phyloP scores from a whole-genome alignment of 2,113 vertebrate genomes.

The Phodopus roborovskii region DNA sequence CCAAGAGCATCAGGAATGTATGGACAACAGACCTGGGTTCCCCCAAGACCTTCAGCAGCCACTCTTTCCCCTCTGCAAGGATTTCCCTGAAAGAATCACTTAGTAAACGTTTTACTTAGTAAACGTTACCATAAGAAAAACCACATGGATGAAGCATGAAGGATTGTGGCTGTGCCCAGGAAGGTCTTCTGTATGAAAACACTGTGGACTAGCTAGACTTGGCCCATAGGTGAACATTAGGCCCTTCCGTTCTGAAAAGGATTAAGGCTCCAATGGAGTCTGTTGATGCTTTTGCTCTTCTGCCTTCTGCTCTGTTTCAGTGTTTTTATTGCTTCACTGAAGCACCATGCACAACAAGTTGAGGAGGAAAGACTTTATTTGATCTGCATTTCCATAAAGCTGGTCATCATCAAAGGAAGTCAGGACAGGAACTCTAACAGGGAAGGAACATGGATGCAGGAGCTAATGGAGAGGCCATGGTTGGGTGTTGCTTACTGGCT shows the following conservation, averaged over 20 bases:
- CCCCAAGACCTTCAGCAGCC: background rate
- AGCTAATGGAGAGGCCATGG: background rate
- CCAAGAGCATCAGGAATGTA: background rate
- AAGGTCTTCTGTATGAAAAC: background rate
- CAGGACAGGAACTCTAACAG: background rate
- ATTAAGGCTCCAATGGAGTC: no score
- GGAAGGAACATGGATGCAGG: background rate
- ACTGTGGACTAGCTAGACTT: background rate
- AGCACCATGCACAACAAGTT: background rate
- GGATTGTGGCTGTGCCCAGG: background rate
- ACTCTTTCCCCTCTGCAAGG: background rate
- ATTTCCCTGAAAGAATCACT: background rate
- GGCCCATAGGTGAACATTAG: background rate
- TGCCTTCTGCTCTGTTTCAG: background rate
- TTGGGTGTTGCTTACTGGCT: background rate
- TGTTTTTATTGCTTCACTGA: background rate
- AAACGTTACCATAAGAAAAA: background rate
- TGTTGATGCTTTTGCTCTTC: background rate
- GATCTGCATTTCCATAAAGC: background rate
- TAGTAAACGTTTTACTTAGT: background rate
- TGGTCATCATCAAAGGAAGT: background rate
- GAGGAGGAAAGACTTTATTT: background rate
- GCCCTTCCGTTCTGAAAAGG: background rate
- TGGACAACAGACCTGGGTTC: background rate
- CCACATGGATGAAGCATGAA: background rate